Evolutionary conservation across 2,888 invertebrate species (phyloP).

Genomic region (Meganola albula): DNA sequence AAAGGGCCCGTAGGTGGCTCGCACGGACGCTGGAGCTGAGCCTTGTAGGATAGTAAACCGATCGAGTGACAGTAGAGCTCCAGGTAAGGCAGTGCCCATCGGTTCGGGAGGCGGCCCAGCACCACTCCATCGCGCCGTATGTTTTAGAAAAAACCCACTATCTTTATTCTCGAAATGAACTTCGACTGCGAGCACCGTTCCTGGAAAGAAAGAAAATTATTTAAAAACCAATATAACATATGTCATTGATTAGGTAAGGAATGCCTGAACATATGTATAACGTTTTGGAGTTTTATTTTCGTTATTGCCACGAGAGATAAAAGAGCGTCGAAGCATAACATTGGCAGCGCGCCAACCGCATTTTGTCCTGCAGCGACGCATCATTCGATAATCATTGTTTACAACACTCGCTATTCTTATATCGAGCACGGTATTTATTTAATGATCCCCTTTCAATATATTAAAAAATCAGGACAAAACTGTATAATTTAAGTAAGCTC

Average conservation of each 20-base stretch:
- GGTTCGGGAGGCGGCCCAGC: constrained; percentile 68
- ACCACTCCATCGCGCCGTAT: constrained; percentile 85
- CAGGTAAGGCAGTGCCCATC: constrained; percentile 72
- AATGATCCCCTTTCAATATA: constrained; percentile 8
- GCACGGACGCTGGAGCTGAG: constrained; percentile 92
- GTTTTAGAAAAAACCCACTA: constrained; percentile 93
- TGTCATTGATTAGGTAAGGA: constrained; percentile 31
- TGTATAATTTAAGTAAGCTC: too few species aligned
- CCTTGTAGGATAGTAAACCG: constrained; percentile 95
- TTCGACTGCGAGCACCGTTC: constrained; percentile 84
- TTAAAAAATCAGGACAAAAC: too few species aligned
- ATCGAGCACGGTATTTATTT: constrained; percentile 8
- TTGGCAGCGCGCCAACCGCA: constrained; percentile 60
- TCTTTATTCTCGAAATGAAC: constrained; percentile 95
- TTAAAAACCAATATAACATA: constrained; percentile 33
- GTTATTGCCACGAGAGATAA: constrained; percentile 51
- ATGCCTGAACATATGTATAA: constrained; percentile 49
- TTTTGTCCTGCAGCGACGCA: constrained; percentile 44
- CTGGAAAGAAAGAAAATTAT: constrained; percentile 73
- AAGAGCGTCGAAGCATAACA: constrained; percentile 51
- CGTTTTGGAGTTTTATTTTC: constrained; percentile 57
- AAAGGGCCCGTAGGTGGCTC: constrained; percentile 96
- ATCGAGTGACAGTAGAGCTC: constrained; percentile 88
- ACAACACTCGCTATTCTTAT: constrained; percentile 47
- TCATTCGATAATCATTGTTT: constrained; percentile 47